Evolutionary conservation across 37 sponge, comb jelly and placozoan species (phyloP).

Genomic region (Theonella swinhoei): DNA sequence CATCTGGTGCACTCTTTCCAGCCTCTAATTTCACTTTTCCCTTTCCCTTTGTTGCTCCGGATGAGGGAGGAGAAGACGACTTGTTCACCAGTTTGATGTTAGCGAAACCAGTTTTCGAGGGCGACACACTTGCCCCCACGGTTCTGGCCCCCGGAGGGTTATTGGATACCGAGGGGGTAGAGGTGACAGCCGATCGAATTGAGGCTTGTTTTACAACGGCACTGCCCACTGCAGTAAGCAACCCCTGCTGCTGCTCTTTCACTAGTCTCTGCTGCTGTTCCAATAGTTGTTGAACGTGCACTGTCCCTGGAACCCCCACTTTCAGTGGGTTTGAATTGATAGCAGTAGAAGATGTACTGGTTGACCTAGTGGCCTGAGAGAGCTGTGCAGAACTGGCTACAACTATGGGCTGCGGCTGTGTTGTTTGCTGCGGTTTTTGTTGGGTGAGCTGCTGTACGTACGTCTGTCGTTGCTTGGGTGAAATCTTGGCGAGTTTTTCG

Average conservation of each 20-base stretch:
- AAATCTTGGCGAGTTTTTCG: constrained; percentile 38
- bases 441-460: constrained; percentile 30
- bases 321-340: no score
- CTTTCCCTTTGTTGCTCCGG: constrained; percentile 13
- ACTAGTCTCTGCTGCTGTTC: neutral
- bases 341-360: no score
- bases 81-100: constrained; percentile 9
- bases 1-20: constrained; percentile 11
- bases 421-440: constrained; percentile 3
- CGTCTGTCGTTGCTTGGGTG: constrained; percentile 36
- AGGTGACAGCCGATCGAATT: neutral
- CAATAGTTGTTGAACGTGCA: no score
- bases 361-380: no score
- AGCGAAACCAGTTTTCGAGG: constrained; percentile 22
- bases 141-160: neutral
- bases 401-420: neutral
- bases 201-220: neutral
- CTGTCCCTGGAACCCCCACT: no score
- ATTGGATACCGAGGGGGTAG: neutral
- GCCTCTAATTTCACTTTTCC: constrained; percentile 5
- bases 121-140: neutral
- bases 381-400: no score
- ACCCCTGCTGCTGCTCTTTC: neutral
- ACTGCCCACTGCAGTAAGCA: neutral
- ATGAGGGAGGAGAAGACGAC: neutral